phyloP scores from a whole-genome alignment of 2,888 invertebrate species.

The Elmis aenea region DNA sequence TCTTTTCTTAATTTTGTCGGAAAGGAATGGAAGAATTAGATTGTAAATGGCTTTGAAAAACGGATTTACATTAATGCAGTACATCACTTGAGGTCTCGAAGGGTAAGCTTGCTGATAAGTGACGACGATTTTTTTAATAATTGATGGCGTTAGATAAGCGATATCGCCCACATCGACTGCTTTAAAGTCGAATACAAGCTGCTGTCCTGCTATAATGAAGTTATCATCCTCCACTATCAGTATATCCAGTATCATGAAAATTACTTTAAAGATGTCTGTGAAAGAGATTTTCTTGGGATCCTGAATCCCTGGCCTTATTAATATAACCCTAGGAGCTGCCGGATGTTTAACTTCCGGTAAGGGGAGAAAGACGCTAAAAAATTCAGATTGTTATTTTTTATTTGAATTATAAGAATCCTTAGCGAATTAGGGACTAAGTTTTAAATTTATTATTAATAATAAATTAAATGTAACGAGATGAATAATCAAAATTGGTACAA shows the following conservation, averaged over 20 bases:
- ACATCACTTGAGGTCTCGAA: constrained; percentile 52
- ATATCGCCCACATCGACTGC: constrained; percentile 51
- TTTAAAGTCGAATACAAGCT: constrained; percentile 54
- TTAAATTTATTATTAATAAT: too few relatives aligned
- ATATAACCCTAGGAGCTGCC: background rate
- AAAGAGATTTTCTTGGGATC: background rate
- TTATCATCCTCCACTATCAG: constrained; percentile 57
- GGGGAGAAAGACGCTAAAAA: background rate
- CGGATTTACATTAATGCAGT: constrained; percentile 52
- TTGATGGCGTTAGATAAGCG: constrained; percentile 47
- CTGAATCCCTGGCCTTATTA: background rate
- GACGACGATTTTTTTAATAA: constrained; percentile 50
- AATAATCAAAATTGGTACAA: too few relatives aligned
- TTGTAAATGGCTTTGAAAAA: constrained; percentile 56
- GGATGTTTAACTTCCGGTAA: background rate
- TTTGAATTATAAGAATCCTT: too few relatives aligned
- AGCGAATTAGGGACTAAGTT: too few relatives aligned
- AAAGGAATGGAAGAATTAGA: constrained; percentile 55
- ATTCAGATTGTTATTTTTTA: too few relatives aligned
- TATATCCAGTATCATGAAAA: constrained; percentile 55
- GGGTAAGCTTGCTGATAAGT: constrained; percentile 55
- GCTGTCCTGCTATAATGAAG: constrained; percentile 50
- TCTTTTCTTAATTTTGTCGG: constrained; percentile 56
- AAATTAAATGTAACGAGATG: too few relatives aligned
- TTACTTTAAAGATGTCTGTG: constrained; percentile 44